Conservation (phyloP, 1,140 invertebrate genomes). For the Caenorhabditis tropicalis region DNA sequence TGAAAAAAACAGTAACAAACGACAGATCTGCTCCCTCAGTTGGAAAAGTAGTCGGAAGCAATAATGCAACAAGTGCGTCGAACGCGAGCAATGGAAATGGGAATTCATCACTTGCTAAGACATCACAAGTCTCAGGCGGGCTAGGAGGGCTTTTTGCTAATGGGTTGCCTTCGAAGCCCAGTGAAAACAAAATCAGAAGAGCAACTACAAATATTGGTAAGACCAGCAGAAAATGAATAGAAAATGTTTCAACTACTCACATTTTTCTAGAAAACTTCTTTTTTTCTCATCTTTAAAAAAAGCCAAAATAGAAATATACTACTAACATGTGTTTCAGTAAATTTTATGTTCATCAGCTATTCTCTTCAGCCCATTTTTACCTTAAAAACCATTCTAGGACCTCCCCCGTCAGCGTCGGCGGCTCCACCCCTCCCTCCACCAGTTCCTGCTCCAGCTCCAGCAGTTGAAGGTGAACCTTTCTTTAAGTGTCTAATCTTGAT, state of each 20-base stretch:
- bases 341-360: too few species aligned
- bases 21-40: background rate
- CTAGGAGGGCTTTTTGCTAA: slow-evolving; percentile 16
- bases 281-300: background rate
- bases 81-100: background rate
- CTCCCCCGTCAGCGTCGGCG: background rate
- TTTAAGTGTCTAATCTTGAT: background rate
- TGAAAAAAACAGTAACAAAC: slow-evolving; percentile 4
- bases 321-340: too few species aligned
- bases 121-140: background rate
- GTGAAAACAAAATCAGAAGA: slow-evolving; percentile 37
- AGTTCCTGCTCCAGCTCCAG: slow-evolving; percentile 11
- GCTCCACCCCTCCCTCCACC: slow-evolving; percentile 4
- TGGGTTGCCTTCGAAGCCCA: slow-evolving; percentile 5
- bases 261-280: too few species aligned
- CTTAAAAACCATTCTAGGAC: background rate
- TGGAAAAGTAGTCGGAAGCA: background rate
- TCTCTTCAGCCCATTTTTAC: too few species aligned
- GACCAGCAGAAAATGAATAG: too few species aligned
- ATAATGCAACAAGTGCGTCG: background rate
- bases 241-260: too few species aligned
- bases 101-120: background rate
- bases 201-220: slow-evolving; percentile 11
- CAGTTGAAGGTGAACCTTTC: slow-evolving; percentile 7
- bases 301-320: too few species aligned